Conservation (phyloP, 2,113 vertebrate species). For the Cyanocitta stelleri region DNA sequence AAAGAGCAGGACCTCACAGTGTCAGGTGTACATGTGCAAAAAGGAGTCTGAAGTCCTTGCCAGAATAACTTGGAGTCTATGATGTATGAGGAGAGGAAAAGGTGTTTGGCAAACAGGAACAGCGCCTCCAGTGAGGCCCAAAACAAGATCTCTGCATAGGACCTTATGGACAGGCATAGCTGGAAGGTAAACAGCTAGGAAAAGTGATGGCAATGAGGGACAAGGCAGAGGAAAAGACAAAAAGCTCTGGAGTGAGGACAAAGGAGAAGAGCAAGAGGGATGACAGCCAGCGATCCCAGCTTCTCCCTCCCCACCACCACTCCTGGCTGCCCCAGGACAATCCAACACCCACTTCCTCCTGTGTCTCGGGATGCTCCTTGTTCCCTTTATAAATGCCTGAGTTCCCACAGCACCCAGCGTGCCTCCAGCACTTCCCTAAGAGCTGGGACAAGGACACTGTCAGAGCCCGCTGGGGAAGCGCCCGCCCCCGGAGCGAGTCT, state of each 20-base stretch:
- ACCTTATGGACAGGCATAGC: background rate
- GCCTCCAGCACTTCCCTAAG: background rate
- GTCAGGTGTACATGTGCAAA: background rate
- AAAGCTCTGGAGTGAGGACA: background rate
- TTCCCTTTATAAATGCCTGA: background rate
- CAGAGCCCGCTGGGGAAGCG: background rate
- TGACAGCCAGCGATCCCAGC: background rate
- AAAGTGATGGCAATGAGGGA: background rate
- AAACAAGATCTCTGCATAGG: accelerated
- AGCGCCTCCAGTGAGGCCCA: background rate
- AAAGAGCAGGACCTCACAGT: background rate
- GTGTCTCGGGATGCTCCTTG: background rate
- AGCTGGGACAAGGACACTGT: background rate
- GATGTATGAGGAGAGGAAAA: background rate
- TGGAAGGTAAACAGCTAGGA: background rate
- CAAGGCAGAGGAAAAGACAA: background rate
- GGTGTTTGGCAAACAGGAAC: background rate
- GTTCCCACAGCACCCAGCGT: background rate
- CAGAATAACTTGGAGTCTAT: background rate
- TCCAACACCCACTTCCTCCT: background rate
- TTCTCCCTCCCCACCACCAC: accelerated
- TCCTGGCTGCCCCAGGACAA: background rate
- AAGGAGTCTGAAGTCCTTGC: background rate
- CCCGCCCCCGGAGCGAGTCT: background rate
- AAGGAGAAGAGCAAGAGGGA: background rate